Evolutionary conservation across 1,140 invertebrate species (phyloP).

Genomic region (Sipha flava): DNA sequence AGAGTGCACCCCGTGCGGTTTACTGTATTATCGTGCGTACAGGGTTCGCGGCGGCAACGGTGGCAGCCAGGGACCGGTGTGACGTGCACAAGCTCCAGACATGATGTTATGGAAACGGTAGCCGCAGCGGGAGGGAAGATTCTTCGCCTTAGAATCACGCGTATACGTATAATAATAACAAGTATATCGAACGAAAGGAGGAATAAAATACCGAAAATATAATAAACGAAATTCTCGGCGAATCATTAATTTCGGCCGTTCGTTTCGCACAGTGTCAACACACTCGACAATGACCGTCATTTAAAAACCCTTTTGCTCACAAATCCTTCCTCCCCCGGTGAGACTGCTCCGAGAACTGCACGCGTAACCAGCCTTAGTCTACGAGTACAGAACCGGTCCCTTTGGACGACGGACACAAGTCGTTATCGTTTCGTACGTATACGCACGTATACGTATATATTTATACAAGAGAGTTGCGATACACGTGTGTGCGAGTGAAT

Average conservation of each 20-base stretch:
- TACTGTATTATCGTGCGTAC: too few species aligned
- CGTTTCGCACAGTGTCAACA: constrained; percentile 25
- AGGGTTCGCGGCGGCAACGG: too few species aligned
- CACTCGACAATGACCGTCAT: constrained; percentile 5
- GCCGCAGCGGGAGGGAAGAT: neutral
- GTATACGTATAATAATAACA: neutral
- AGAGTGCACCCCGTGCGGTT: too few species aligned
- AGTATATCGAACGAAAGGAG: neutral
- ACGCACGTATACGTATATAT: neutral
- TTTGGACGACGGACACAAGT: neutral
- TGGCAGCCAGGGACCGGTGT: too few species aligned
- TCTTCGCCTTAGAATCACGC: too few species aligned
- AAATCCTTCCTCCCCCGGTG: neutral
- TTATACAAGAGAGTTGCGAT: neutral
- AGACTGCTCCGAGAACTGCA: neutral
- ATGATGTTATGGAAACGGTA: constrained; percentile 6
- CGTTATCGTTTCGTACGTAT: neutral
- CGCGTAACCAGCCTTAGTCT: too few species aligned
- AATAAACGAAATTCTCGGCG: neutral
- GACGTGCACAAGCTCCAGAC: too few species aligned
- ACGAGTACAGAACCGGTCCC: constrained; percentile 18
- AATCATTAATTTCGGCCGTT: constrained; percentile 6
- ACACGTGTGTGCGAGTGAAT: neutral
- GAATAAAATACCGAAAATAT: neutral
- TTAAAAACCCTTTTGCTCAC: neutral